Conservation (phyloP, 2,888 invertebrate species). For the Eristalis tenax region DNA sequence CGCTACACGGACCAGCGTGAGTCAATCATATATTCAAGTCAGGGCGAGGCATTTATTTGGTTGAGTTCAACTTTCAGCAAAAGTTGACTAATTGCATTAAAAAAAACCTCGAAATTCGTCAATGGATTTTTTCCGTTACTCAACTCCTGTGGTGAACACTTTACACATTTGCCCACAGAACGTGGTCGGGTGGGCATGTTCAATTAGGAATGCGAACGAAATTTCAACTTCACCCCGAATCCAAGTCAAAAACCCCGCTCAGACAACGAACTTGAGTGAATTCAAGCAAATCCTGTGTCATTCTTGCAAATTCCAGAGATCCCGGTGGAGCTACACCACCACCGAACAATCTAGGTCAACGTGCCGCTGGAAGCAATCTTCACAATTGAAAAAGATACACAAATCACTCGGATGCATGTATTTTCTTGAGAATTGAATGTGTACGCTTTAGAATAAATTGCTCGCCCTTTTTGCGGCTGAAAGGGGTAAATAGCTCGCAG, state of each 20-base stretch:
- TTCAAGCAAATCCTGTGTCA: neutral
- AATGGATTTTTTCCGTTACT: too few relatives aligned
- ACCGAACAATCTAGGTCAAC: neutral
- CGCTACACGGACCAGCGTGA: neutral
- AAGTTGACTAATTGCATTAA: too few relatives aligned
- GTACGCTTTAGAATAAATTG: neutral
- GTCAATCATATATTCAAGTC: neutral
- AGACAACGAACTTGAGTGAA: neutral
- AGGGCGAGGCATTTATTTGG: too few relatives aligned
- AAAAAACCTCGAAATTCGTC: too few relatives aligned
- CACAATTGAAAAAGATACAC: neutral
- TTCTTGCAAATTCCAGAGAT: neutral
- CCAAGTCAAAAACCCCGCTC: too few relatives aligned
- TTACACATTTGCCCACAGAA: neutral
- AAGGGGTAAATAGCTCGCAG: neutral
- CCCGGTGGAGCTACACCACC: neutral
- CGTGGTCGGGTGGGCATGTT: neutral
- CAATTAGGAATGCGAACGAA: neutral
- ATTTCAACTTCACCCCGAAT: too few relatives aligned
- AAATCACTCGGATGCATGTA: neutral
- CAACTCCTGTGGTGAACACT: too few relatives aligned
- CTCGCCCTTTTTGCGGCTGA: neutral
- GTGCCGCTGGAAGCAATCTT: neutral
- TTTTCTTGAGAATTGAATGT: neutral
- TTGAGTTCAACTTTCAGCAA: too few relatives aligned